Percentiles rank a stretch among this genome's conserved stretches.
Evolutionary conservation across 2,888 invertebrate species (phyloP).

Genomic region (Drosophila pseudotalamancana): DNA sequence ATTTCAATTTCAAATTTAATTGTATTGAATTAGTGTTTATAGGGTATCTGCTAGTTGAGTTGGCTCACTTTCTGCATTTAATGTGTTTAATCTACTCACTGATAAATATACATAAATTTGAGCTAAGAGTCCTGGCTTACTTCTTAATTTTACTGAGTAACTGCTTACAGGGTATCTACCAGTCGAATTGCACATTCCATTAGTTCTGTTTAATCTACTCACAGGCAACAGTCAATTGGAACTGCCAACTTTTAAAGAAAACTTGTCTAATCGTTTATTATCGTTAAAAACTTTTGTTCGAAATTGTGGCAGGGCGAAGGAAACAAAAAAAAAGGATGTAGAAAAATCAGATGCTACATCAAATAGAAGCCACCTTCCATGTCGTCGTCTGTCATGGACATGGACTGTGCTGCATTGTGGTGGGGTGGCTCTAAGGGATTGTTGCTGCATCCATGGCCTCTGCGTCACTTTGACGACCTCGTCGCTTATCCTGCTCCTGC

Average conservation of each 20-base stretch:
- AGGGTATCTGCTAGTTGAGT: background rate
- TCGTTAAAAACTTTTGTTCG: conserved; percentile 26
- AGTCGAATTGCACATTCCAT: background rate
- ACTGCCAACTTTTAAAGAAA: conserved; percentile 23
- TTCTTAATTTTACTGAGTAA: no score
- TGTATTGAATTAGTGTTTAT: no score
- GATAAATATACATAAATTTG: no score
- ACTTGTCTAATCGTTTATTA: conserved; percentile 48
- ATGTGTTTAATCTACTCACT: background rate
- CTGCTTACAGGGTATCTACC: background rate
- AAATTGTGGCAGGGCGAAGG: conserved; percentile 5
- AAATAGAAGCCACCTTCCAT: conserved; percentile 32
- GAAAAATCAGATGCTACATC: conserved; percentile 39
- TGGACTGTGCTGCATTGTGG: background rate
- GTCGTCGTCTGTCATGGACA: conserved; percentile 13
- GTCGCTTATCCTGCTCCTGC: conserved; percentile 70
- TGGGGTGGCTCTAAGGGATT: background rate
- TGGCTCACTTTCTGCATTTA: background rate
- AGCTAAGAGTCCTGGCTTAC: no score
- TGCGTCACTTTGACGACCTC: conserved; percentile 67
- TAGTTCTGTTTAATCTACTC: background rate
- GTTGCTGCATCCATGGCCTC: conserved; percentile 29
- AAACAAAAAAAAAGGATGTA: no score
- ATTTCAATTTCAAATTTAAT: no score
- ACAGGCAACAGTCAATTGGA: conserved; percentile 32